Conservation (phyloP, 2,797 vertebrate genomes). For the Acanthopagrus latus region DNA sequence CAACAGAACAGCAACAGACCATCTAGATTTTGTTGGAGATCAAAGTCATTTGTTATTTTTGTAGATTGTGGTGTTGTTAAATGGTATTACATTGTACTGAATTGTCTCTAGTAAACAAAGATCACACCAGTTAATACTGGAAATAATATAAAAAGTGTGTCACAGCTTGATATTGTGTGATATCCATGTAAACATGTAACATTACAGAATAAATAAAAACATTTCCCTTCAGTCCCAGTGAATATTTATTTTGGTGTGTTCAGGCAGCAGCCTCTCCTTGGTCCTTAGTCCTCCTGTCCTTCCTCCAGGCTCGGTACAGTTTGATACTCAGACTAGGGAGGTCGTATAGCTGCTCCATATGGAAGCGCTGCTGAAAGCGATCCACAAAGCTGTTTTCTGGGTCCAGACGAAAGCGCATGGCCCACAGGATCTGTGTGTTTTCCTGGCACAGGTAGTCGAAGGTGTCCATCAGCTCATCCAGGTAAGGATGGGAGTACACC, state of each 20-base stretch:
- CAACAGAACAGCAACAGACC: neutral
- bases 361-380: slow-evolving; percentile 88
- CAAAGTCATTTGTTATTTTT: neutral
- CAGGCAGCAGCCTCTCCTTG: slow-evolving; percentile 51
- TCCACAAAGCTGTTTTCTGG: slow-evolving; percentile 92
- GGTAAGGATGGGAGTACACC: slow-evolving; percentile 92
- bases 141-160: neutral
- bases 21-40: neutral
- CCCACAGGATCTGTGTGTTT: slow-evolving; percentile 94
- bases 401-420: slow-evolving; percentile 94
- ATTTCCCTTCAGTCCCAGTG: neutral
- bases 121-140: neutral
- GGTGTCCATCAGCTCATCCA: slow-evolving; percentile 92
- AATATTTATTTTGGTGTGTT: slow-evolving; percentile 11
- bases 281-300: slow-evolving; percentile 29
- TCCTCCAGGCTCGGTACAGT: slow-evolving; percentile 90
- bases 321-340: slow-evolving; percentile 93
- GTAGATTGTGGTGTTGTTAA: neutral
- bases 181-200: neutral
- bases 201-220: neutral
- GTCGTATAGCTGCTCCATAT: slow-evolving; percentile 90
- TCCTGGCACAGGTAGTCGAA: slow-evolving; percentile 93
- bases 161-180: neutral
- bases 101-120: neutral
- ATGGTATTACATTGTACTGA: neutral